A percentile compares a stretch with the other conserved stretches of the same genome.
Conservation (phyloP, 1,140 invertebrate species). For the Cotesia chilonis region DNA sequence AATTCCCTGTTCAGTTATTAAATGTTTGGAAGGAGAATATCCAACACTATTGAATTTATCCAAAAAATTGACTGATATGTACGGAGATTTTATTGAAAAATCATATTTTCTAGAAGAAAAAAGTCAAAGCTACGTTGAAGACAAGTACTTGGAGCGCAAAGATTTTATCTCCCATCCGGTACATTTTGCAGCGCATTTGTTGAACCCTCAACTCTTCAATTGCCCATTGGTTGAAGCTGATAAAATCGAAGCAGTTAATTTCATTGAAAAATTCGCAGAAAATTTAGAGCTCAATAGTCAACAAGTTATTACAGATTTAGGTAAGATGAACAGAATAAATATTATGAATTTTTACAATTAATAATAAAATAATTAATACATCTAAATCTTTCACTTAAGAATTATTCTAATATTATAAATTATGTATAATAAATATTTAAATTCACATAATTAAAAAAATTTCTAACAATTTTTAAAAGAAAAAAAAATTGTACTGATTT, state of each 20-base stretch:
- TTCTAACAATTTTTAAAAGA: no score
- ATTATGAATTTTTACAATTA: no score
- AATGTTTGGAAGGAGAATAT: slow-evolving; percentile 18
- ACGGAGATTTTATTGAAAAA: slow-evolving; percentile 2
- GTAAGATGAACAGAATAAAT: background rate
- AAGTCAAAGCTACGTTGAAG: background rate
- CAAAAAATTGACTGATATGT: background rate
- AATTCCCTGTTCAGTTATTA: background rate
- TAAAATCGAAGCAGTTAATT: background rate
- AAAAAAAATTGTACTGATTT: background rate
- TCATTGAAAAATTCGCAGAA: background rate
- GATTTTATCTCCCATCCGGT: slow-evolving; percentile 20
- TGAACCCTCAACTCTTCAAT: slow-evolving; percentile 18
- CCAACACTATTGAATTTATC: slow-evolving; percentile 4
- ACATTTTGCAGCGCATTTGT: slow-evolving; percentile 13
- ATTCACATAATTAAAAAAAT: no score
- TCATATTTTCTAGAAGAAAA: slow-evolving; percentile 7
- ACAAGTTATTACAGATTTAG: slow-evolving; percentile 2
- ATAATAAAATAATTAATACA: no score
- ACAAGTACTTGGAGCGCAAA: background rate
- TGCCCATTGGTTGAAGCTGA: slow-evolving; percentile 11
- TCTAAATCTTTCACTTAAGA: no score
- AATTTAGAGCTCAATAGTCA: background rate
- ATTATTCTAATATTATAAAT: no score
- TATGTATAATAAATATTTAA: no score